phyloP scores from a whole-genome alignment of 92 coral and sea anemone genomes.

The Galaxea fascicularis region DNA sequence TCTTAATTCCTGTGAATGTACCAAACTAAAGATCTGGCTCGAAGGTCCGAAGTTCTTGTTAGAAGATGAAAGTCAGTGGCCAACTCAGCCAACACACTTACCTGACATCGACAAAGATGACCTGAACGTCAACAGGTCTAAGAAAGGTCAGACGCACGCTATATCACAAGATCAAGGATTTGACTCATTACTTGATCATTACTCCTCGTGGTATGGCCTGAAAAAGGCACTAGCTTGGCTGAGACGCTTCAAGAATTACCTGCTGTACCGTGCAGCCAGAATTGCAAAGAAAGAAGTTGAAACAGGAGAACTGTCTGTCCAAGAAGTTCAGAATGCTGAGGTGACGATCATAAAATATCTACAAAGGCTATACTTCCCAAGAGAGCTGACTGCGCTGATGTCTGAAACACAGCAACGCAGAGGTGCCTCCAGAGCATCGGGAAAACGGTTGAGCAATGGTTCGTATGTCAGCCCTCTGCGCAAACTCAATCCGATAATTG shows the following conservation, averaged over 20 bases:
- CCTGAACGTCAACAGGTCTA: neutral
- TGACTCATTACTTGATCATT: conserved; percentile 11
- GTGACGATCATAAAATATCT: neutral
- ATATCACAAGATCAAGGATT: neutral
- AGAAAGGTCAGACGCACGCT: neutral
- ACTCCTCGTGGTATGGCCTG: conserved; percentile 11
- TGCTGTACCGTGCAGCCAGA: neutral
- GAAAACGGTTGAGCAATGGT: neutral
- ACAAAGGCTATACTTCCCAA: neutral
- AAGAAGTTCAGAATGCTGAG: neutral
- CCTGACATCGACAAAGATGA: conserved; percentile 26
- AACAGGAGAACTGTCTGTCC: neutral
- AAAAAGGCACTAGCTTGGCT: conserved; percentile 19
- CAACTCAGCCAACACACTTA: conserved; percentile 18
- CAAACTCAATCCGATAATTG: conserved; percentile 12
- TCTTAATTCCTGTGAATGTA: neutral
- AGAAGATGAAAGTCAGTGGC: conserved; percentile 43
- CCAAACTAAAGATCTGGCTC: conserved; percentile 22
- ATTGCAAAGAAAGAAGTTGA: neutral
- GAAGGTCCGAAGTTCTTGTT: conserved; percentile 46
- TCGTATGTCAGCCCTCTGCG: neutral
- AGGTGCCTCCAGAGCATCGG: neutral
- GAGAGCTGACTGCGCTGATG: neutral
- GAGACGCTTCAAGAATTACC: conserved; percentile 9
- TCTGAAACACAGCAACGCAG: neutral